Evolutionary conservation across 2,113 vertebrate species (phyloP), one percentile per base, ranked within the genome.

Genomic region (Struthidea cinerea): DNA sequence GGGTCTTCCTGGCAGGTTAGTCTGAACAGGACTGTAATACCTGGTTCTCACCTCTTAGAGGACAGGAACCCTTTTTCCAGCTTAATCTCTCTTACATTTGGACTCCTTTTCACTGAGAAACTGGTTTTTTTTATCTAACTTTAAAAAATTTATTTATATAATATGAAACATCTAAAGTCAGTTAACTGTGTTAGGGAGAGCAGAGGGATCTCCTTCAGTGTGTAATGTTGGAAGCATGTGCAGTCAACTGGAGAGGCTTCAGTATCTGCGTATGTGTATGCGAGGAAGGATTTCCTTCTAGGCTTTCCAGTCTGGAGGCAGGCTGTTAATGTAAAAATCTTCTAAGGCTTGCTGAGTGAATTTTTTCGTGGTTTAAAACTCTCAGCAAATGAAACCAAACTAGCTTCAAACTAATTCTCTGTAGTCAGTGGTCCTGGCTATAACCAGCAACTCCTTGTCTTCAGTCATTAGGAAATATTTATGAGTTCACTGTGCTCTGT

Each of bases 401-500:
- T 60, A 65, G 35, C 52, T 88, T 80, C 79, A 75, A 79, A 82
- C 84, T 73, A 69, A 55, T 78, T 80, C 63, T 87, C 13, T 94
- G 32, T 41, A 78, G 55, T 59, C 39, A 74, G 71, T 76, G 55
- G 78, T 70, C 52, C 85, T 92, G 55, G 52, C 82, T 86, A 28
- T 90, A 81, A 69, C 88, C 30, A 90, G 52, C 33, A 94, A 52
- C 50, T 91, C 30, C 52, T 86, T 93, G 69, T 84, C 52, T 92
- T 95, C 79, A 74, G 75, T 90, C 79, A 64, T 84, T 55, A 91
- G 89, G 83, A 92, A 97, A 87, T 93, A 96, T 92, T 94, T 94
- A 67, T 16, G 80, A 75, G 93, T 92, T 96, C 93, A 92, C 71
- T 90, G 94, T 89, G 85, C 76, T 77, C 94, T 70, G 21, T 14